phyloP scores from a whole-genome alignment of 2,888 invertebrate genomes.

The Sesia bembeciformis region DNA sequence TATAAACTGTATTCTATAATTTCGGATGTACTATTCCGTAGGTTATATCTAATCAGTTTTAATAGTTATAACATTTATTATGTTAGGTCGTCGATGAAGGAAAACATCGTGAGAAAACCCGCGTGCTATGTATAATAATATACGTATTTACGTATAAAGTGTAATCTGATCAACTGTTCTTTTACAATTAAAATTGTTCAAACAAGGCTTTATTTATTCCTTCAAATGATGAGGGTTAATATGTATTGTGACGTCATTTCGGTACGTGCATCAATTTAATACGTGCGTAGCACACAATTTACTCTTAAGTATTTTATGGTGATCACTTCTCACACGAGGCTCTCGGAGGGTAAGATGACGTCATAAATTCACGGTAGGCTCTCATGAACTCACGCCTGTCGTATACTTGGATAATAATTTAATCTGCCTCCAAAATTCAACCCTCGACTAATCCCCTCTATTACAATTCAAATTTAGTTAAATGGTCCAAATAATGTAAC shows the following conservation, averaged over 20 bases:
- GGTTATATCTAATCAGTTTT: no score
- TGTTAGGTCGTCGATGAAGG: no score
- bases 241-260: background rate
- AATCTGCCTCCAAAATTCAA: conserved; percentile 23
- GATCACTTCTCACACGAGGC: conserved; percentile 6
- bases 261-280: conserved; percentile 2
- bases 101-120: no score
- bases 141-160: no score
- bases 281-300: conserved; percentile 6
- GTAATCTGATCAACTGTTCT: no score
- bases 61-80: no score
- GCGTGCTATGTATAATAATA: no score
- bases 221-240: no score
- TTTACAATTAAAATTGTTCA: no score
- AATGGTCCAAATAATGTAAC: background rate
- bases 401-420: conserved; percentile 19
- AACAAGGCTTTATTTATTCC: no score
- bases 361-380: conserved; percentile 20
- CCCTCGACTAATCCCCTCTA: conserved; percentile 12
- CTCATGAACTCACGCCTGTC: conserved; percentile 11
- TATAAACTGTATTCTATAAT: no score
- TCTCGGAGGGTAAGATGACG: conserved; percentile 19
- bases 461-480: conserved; percentile 1
- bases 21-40: no score
- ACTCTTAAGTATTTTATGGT: conserved; percentile 8